A percentile compares a stretch with the other conserved stretches of the same genome.
Evolutionary conservation across 2,797 vertebrate genomes (phyloP).

Genomic region (Sebastiscus tertius): DNA sequence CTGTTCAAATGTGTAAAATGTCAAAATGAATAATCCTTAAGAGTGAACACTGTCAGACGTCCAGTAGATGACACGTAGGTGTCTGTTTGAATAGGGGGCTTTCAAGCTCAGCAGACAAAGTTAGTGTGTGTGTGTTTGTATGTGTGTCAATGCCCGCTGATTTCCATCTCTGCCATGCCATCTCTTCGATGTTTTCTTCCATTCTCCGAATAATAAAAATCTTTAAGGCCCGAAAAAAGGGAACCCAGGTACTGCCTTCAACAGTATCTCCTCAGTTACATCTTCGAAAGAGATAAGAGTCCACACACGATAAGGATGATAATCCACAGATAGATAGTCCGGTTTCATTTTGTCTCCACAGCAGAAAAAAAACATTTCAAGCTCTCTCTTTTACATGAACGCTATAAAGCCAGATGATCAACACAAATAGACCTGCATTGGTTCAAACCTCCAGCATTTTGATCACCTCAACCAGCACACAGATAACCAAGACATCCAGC

Average conservation of each 20-base stretch:
- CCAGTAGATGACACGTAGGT: conserved; percentile 36
- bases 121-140: conserved; percentile 26
- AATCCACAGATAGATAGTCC: conserved; percentile 47
- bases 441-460: background rate
- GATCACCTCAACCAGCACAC: conserved; percentile 12
- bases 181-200: background rate
- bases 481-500: conserved; percentile 9
- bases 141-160: background rate
- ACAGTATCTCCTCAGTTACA: background rate
- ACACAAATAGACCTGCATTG: background rate
- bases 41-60: background rate
- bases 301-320: conserved; percentile 20
- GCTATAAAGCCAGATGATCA: background rate
- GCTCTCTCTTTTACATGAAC: conserved; percentile 12
- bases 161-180: conserved; percentile 21
- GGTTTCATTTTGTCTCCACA: conserved; percentile 7
- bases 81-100: conserved; percentile 56
- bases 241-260: background rate
- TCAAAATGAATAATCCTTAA: conserved; percentile 23
- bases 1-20: background rate
- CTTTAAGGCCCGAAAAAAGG: background rate
- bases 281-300: conserved; percentile 20
- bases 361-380: conserved; percentile 36
- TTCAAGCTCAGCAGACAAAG: conserved; percentile 38
- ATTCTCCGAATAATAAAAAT: background rate